Evolutionary conservation across 2,888 invertebrate genomes (phyloP), one percentile per base, ranked within the genome.

Genomic region (Diarsia brunnea): DNA sequence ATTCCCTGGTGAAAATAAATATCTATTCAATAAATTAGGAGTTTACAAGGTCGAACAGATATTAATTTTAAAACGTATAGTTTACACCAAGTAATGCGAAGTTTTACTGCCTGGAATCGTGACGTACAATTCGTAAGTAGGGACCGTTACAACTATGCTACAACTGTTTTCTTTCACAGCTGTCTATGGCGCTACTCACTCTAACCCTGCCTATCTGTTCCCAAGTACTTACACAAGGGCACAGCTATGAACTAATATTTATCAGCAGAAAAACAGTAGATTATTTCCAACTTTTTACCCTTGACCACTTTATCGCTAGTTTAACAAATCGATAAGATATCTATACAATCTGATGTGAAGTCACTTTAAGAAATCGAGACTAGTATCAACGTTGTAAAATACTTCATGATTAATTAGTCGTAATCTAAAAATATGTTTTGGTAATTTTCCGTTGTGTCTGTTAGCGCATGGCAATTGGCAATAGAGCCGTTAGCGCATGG

Each of bases 261-360:
- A 79, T 80, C 84, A 73, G 38, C 60, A 14, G 19, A 73, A 66
- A 73, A 84, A 70, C 78, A 78, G 49, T 72, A 58, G 75, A 78
- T 78, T 68, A 70, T 75, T 65, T 64, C n/a, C 45, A 64, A 68
- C 51, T 38, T 73, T 76, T 85, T 78, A 69, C 64, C 87, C 87
- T 87, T 87, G 78, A 85, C 85, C 77, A 84, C 8, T 73, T n/a
- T 85, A 86, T 87, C 83, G 16, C 60, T 31, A 43, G 61, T 73
- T 75, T 73, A 60, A 58, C 12, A 47, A 82, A 74, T 60, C 38
- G 86, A 86, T 86, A 80, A 78, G 81, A 75, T 87, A 82, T 66
- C 49, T 31, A 61, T 38, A 66, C 58, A 68, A 49, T 64, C 51
- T n/a, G 16, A 60, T 51, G n/a, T 65, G 24, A 45, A 67, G 47